Conservation (phyloP, 2,888 invertebrate species). For the Chymomyza amoena region DNA sequence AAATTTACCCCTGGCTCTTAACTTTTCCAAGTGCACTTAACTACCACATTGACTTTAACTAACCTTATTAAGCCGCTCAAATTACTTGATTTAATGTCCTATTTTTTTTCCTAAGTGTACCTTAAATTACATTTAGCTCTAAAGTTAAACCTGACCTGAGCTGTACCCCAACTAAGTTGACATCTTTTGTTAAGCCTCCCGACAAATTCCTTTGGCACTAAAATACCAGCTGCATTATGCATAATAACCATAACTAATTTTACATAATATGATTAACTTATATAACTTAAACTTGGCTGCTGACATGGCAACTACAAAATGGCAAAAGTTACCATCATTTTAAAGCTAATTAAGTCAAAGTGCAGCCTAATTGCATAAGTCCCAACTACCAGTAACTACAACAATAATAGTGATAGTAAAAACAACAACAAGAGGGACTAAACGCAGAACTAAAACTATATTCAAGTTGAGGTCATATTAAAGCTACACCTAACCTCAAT, state of each 20-base stretch:
- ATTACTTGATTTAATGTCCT: background rate
- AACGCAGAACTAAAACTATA: background rate
- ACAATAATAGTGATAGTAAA: background rate
- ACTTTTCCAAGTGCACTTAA: too few relatives aligned
- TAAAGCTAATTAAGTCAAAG: slow-evolving; percentile 47
- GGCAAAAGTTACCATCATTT: background rate
- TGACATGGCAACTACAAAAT: background rate
- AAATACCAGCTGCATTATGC: background rate
- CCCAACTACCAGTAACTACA: slow-evolving; percentile 10
- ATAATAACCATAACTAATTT: background rate
- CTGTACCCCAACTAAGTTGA: background rate
- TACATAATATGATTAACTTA: slow-evolving; percentile 39
- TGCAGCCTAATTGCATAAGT: slow-evolving; percentile 40
- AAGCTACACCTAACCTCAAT: slow-evolving; percentile 32
- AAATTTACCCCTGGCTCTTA: too few relatives aligned
- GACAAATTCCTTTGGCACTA: background rate
- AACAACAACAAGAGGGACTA: background rate
- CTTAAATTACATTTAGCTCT: background rate
- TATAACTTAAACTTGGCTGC: slow-evolving; percentile 6
- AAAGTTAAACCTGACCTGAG: background rate
- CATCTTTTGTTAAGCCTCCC: background rate
- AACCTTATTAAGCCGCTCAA: background rate
- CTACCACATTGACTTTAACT: too few relatives aligned
- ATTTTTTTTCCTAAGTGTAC: background rate
- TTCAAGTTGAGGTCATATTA: background rate